A percentile compares a stretch with the other conserved stretches of the same genome.
Conservation (phyloP, 2,888 invertebrate genomes). For the Endomychus coccineus region DNA sequence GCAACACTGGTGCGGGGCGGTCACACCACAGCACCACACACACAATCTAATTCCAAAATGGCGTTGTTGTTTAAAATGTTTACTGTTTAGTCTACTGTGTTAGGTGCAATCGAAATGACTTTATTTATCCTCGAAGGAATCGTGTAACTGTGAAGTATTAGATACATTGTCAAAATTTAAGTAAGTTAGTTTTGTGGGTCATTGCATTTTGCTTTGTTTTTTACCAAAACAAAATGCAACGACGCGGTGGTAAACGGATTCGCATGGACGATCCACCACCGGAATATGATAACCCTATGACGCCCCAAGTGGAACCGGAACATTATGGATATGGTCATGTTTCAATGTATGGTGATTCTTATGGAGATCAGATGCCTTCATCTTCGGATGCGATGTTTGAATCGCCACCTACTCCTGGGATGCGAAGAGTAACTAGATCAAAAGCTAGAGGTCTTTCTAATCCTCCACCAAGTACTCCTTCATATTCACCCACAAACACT, state of each 20-base stretch:
- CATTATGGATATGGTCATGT: constrained; percentile 42
- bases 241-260: constrained; percentile 81
- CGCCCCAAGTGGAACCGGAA: constrained; percentile 48
- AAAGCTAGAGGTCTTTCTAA: constrained; percentile 45
- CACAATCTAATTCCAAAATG: too few species aligned
- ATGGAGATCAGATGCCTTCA: constrained; percentile 36
- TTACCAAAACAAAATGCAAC: constrained; percentile 55
- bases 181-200: too few species aligned
- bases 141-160: too few species aligned
- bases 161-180: too few species aligned
- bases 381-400: constrained; percentile 42
- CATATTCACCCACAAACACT: constrained; percentile 40
- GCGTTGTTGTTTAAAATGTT: too few species aligned
- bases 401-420: constrained; percentile 53
- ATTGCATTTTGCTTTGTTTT: too few species aligned
- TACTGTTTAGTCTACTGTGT: too few species aligned
- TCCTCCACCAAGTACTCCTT: constrained; percentile 35
- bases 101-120: too few species aligned
- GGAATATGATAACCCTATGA: constrained; percentile 71
- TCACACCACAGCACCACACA: too few species aligned
- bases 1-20: too few species aligned
- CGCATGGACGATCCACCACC: constrained; percentile 88
- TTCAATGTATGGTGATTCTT: constrained; percentile 34
- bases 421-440: constrained; percentile 59
- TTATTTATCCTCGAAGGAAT: too few species aligned